Conservation (phyloP, 23 tunicate genomes). For the Pegea sp. region DNA sequence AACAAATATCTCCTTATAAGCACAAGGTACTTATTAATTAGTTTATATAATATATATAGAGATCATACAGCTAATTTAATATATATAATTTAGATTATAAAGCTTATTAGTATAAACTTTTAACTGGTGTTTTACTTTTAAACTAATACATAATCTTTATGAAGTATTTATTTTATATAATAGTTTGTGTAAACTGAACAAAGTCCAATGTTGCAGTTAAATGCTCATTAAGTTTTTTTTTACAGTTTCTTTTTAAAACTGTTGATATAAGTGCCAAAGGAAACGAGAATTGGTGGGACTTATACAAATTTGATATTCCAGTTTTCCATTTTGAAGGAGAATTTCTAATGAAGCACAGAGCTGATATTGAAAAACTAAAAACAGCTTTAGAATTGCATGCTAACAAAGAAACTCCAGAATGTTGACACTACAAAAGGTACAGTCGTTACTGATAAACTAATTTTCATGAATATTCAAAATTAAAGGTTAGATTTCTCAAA, state of each 20-base stretch:
- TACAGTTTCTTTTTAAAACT: slow-evolving; percentile 18
- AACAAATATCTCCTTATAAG: slow-evolving; percentile 5
- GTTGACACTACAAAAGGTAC: background rate
- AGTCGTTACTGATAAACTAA: background rate
- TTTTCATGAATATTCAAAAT: too few relatives aligned
- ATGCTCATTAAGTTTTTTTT: too few relatives aligned
- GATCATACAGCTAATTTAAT: too few relatives aligned
- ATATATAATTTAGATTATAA: background rate
- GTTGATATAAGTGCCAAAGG: slow-evolving; percentile 25
- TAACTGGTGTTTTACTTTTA: too few relatives aligned
- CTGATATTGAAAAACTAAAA: slow-evolving; percentile 11
- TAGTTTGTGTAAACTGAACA: too few relatives aligned
- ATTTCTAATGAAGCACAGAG: slow-evolving; percentile 76
- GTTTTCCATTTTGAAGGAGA: slow-evolving; percentile 82
- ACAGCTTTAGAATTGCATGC: slow-evolving; percentile 6
- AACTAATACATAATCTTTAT: too few relatives aligned
- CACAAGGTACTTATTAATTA: slow-evolving; percentile 7
- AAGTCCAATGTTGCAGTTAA: too few relatives aligned
- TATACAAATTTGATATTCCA: slow-evolving; percentile 72
- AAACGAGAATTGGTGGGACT: slow-evolving; percentile 38
- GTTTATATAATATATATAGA: too few relatives aligned
- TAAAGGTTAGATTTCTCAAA: too few relatives aligned
- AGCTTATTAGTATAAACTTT: background rate
- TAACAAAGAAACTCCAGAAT: background rate
- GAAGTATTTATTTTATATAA: too few relatives aligned